Percentiles rank a stretch among this genome's conserved stretches.
These are phyloP conservation scores for Tribolium freemani DNA, from an alignment of 2,888 invertebrate genomes.

Conservation along the genomic window DNA sequence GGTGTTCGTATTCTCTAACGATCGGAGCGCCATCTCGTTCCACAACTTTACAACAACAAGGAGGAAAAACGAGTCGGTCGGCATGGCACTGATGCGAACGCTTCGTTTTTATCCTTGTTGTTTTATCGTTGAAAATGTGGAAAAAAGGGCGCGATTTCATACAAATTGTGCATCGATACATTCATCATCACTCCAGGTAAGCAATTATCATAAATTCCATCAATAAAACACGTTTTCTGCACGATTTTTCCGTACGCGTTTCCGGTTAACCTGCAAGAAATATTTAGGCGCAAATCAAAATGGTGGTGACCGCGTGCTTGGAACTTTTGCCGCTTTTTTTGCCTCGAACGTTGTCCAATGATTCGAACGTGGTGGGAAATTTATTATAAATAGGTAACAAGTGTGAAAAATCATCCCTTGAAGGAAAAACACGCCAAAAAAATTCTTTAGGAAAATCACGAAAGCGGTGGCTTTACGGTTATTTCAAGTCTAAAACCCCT, in stretches of 20 bases:
- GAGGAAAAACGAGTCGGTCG: slow-evolving; percentile 54
- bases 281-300: slow-evolving; percentile 66
- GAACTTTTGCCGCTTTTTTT: slow-evolving; percentile 59
- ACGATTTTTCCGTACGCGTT: slow-evolving; percentile 58
- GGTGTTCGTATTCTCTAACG: slow-evolving; percentile 42
- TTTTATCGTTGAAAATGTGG: slow-evolving; percentile 55
- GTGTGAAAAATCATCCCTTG: too few relatives aligned
- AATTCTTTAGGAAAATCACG: too few relatives aligned
- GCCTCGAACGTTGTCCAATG: too few relatives aligned
- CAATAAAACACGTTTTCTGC: slow-evolving; percentile 39
- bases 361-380: too few relatives aligned
- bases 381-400: too few relatives aligned
- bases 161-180: slow-evolving; percentile 40
- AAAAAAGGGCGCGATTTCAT: slow-evolving; percentile 49
- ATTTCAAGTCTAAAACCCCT: too few relatives aligned
- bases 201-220: slow-evolving; percentile 46
- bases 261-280: slow-evolving; percentile 68
- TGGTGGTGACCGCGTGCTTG: slow-evolving; percentile 68
- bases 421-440: too few relatives aligned
- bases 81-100: slow-evolving; percentile 58
- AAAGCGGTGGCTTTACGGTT: too few relatives aligned
- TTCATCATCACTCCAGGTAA: slow-evolving; percentile 41
- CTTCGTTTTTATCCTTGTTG: slow-evolving; percentile 49
- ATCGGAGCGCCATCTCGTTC: slow-evolving; percentile 59
- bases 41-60: slow-evolving; percentile 54